Base-by-base conservation (phyloP, 2,113 vertebrate species). In the Nesoenas mayeri region DNA sequence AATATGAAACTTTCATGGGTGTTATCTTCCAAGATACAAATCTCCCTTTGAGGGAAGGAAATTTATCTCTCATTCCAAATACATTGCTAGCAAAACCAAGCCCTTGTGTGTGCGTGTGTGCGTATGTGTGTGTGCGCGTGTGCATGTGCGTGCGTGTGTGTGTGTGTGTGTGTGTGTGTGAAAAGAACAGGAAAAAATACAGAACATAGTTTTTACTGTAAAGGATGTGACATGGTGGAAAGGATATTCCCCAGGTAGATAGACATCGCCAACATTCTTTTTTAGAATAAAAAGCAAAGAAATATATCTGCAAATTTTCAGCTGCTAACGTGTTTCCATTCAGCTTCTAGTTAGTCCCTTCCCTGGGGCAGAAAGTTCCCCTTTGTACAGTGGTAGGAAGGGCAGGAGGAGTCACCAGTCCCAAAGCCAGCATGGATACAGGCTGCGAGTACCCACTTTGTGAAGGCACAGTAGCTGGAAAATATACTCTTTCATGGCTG, bases 231-330 rank as follows among this genome's bases (percentile, higher is more conserved):
- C 31, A 51, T 36, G 32, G 51, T 60, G 15, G 26, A 85, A 66
- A 92, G 20, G 9, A 79, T 94, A 93, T 88, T 91, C 50, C 58
- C 60, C 28, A 38, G 25, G 9, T 61, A 81, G 38, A 38, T 4
- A 60, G 8, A n/a, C 80, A 92, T 32, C 78, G n/a, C 40, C 32
- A 74, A 95, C 95, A 86, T 50, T n/a, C 9, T 91, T 89, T 58
- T 3, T 78, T 70, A 89, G 31, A 85, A 40, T 31, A 72, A 65
- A 47, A 88, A 80, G 3, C 4, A 65, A 88, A 86, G 3, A 31
- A 75, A 69, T 38, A 84, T 8, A 51, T 40, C 40, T 16, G 5
- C 6, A 56, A n/a, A 48, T 36, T 89, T 67, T 82, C 4, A 19
- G 40, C 12, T 8, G 12, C 19, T 82, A 28, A 71, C 87, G 29